Percentiles rank a stretch among this genome's conserved stretches.
Conservation (phyloP, 2,113 vertebrate species). For the Electrona antarctica region DNA sequence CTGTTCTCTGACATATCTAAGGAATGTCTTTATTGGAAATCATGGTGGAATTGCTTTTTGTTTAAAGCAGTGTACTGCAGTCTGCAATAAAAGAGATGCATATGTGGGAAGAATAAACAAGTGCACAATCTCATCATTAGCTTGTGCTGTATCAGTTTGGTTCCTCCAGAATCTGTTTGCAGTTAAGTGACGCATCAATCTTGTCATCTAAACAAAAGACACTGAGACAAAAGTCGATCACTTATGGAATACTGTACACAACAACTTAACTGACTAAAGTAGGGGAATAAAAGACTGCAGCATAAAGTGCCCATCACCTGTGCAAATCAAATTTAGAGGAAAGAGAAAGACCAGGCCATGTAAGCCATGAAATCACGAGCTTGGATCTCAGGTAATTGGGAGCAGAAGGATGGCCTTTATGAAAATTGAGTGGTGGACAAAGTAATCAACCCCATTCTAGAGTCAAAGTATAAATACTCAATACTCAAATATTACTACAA, state of each 20-base stretch:
- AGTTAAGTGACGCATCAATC: constrained; percentile 11
- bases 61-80: background rate
- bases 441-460: background rate
- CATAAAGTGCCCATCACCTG: constrained; percentile 51
- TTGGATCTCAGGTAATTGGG: constrained; percentile 48
- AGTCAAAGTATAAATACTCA: too few species aligned
- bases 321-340: constrained; percentile 42
- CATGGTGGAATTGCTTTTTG: constrained; percentile 5
- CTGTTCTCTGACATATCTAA: background rate
- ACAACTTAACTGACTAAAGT: constrained; percentile 10
- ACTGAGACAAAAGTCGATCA: too few species aligned
- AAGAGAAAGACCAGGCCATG: constrained; percentile 29
- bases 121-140: background rate
- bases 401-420: constrained; percentile 44
- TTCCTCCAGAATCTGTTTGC: constrained; percentile 9
- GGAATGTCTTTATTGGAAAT: background rate
- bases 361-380: constrained; percentile 55
- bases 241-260: background rate
- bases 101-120: background rate
- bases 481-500: too few species aligned
- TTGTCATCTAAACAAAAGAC: too few species aligned
- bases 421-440: constrained; percentile 52
- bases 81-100: background rate
- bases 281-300: constrained; percentile 27
- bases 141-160: background rate